Base-by-base conservation (phyloP, 2,797 vertebrate species). In the Cyprinodon diabolis region DNA sequence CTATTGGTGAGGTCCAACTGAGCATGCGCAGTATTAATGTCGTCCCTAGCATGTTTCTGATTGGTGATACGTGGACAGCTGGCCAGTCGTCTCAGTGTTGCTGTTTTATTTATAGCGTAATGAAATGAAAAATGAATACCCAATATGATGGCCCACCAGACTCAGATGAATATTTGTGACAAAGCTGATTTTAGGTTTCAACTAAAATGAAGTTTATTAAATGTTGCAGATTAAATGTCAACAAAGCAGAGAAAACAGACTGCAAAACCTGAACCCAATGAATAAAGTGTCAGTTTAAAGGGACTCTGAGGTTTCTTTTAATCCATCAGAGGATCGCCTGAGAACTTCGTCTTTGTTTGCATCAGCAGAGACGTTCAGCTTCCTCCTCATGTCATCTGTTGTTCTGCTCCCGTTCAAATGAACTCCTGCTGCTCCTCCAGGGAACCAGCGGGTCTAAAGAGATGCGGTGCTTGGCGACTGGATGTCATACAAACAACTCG, bases 281-380 rank as follows among this genome's bases (percentile, higher is more conserved):
- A 52, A 74, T n/a, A 66, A 74, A 75, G 37, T 43, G 51, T 48
- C 9, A 23, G 3, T 56, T 19, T 52, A 14, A 66, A 78, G 66
- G 23, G 66, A 25, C 30, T 4, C 14, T 15, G 10, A n/a, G 68
- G 25, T 13, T 56, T 12, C 9, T 45, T 15, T 77, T 52, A 14
- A 58, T 6, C 19, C 48, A 65, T 65, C 73, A 77, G 68, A 48
- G 35, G 62, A 71, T 75, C 45, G 45, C 54, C 49, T 79, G 81
- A 80, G 85, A 89, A 86, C 80, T 85, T 15, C n/a, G 55, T 65
- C 65, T 72, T 75, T 8, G 8, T 57, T 88, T 89, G 71, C 84
- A 58, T 89, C 84, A 89, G 79, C 69, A 15, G 13, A 84, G 85
- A 87, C 77, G 88, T 65, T 86, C 76, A 21, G 66, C 35, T 81